Evolutionary conservation across 1,140 invertebrate genomes (phyloP).

Genomic region (Frieseomelitta varia): DNA sequence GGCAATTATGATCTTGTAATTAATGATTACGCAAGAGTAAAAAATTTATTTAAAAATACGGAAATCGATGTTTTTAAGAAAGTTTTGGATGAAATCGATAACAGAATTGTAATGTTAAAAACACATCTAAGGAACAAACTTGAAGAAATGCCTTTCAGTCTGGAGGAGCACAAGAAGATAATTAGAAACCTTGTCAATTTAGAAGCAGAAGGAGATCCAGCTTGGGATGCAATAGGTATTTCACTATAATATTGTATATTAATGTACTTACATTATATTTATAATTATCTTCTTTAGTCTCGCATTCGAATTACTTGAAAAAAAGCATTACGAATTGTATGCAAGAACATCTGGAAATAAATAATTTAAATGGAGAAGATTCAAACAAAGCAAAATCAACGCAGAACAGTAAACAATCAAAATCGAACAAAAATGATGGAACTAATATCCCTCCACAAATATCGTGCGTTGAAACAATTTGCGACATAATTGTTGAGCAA

Average conservation of each 20-base stretch:
- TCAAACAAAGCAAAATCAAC: conserved; percentile 67
- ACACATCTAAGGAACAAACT: conserved; percentile 91
- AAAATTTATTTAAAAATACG: conserved; percentile 97
- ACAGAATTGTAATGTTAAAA: conserved; percentile 91
- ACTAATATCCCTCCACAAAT: conserved; percentile 83
- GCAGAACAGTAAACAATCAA: conserved; percentile 66
- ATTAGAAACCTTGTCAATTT: conserved; percentile 90
- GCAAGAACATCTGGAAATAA: conserved; percentile 70
- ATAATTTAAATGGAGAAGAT: conserved; percentile 67
- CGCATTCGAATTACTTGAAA: conserved; percentile 77
- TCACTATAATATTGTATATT: background rate
- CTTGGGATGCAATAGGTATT: conserved; percentile 93
- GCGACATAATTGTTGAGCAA: conserved; percentile 86
- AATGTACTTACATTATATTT: background rate
- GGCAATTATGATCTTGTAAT: conserved; percentile 99
- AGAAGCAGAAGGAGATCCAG: conserved; percentile 91
- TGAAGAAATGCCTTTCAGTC: conserved; percentile 92
- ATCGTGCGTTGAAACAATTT: conserved; percentile 89
- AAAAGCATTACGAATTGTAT: conserved; percentile 75
- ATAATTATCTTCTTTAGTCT: conserved; percentile 69
- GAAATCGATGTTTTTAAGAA: conserved; percentile 94
- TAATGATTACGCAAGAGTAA: conserved; percentile 98
- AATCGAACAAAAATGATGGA: conserved; percentile 71
- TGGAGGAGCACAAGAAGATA: conserved; percentile 97
- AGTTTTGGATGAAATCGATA: conserved; percentile 95